Percentiles rank a stretch among this genome's conserved stretches.
These are phyloP conservation scores for Cirrhinus mrigala DNA, from an alignment of 2,797 vertebrate genomes.

Conservation along the genomic window DNA sequence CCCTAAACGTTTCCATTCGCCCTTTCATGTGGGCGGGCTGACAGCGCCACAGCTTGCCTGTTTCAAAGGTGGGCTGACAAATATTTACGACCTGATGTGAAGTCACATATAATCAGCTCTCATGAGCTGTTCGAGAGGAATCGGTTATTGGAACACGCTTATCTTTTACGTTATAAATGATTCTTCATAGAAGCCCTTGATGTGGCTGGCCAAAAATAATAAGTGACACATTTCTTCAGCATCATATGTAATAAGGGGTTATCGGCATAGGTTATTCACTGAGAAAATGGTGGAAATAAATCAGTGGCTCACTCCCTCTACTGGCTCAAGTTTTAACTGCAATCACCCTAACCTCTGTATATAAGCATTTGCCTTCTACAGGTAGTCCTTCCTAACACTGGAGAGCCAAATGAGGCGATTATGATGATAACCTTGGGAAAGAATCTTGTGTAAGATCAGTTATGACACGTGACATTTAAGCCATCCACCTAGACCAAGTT, in stretches of 20 bases:
- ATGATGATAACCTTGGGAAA: neutral
- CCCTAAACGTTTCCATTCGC: conserved; percentile 82
- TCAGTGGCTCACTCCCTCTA: conserved; percentile 80
- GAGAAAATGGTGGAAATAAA: conserved; percentile 74
- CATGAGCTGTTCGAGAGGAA: conserved; percentile 75
- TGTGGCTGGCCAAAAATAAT: conserved; percentile 81
- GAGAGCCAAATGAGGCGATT: neutral
- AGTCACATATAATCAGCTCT: conserved; percentile 80
- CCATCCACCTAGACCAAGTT: neutral
- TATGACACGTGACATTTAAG: neutral
- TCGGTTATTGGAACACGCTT: conserved; percentile 74
- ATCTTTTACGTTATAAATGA: conserved; percentile 80
- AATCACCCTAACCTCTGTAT: conserved; percentile 46
- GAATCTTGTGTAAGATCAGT: neutral
- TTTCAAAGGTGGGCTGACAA: conserved; percentile 84
- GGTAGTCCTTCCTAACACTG: neutral
- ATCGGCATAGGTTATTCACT: conserved; percentile 65
- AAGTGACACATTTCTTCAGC: conserved; percentile 81
- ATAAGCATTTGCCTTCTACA: neutral
- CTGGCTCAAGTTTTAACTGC: conserved; percentile 78
- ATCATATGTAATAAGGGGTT: conserved; percentile 74
- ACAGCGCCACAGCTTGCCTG: conserved; percentile 73
- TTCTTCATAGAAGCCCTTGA: conserved; percentile 74
- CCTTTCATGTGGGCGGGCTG: conserved; percentile 82
- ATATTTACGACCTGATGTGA: conserved; percentile 80